Conservation (phyloP, 2,888 invertebrate genomes). For the Drosophila mercatorum region DNA sequence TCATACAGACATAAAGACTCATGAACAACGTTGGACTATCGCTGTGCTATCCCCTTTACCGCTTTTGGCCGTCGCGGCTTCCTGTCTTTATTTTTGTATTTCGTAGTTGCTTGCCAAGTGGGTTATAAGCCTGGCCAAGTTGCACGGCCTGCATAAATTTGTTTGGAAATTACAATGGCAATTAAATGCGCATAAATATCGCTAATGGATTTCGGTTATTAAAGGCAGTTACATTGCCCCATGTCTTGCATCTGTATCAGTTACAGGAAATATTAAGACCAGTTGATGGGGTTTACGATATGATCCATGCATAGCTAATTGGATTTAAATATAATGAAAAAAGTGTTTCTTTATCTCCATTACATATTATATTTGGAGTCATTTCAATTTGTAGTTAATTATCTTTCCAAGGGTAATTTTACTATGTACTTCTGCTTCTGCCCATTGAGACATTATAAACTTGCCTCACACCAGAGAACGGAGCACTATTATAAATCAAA, state of each 20-base stretch:
- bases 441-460: neutral
- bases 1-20: conserved; percentile 9
- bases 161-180: conserved; percentile 59
- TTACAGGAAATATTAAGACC: conserved; percentile 28
- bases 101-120: conserved; percentile 34
- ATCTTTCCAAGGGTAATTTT: too few relatives aligned
- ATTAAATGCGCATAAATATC: conserved; percentile 68
- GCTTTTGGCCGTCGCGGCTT: conserved; percentile 52
- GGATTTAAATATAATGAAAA: conserved; percentile 8
- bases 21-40: conserved; percentile 19
- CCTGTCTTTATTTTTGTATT: conserved; percentile 50
- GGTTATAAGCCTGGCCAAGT: conserved; percentile 40
- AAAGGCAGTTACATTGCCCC: conserved; percentile 18
- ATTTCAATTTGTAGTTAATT: neutral
- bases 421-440: neutral
- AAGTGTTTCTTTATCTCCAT: neutral
- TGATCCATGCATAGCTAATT: conserved; percentile 5
- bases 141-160: conserved; percentile 61
- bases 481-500: conserved; percentile 9
- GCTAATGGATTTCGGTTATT: conserved; percentile 54
- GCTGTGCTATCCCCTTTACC: conserved; percentile 46
- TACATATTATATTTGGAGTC: neutral
- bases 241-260: conserved; percentile 4
- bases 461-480: neutral
- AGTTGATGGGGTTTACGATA: conserved; percentile 11